Base-by-base conservation (phyloP, 2,797 vertebrate genomes). In the Masticophis lateralis region DNA sequence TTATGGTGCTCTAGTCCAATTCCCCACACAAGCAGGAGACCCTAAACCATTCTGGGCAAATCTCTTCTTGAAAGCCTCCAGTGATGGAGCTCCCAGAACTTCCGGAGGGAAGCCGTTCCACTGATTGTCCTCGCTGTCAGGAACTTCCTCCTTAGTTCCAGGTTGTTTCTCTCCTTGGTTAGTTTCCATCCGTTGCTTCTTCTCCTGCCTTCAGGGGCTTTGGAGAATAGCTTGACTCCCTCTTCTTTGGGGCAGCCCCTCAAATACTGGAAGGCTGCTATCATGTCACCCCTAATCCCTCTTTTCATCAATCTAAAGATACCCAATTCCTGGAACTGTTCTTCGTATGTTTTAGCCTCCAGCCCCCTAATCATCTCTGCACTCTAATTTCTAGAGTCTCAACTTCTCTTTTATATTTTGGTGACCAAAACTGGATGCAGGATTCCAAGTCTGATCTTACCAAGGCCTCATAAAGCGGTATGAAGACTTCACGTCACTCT, bases 401-500 rank as follows among this genome's bases (percentile, higher is more conserved):
- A 13, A 14, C 13, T 0, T n/a, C 63, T n/a, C n/a, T 66, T 66
- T 66, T 7, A 32, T 32, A 32, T 3, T 32, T 32, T 32, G 66
- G n/a, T 69, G n/a, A 18, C n/a, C 66, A 69, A 69, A 69, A 69
- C n/a, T 32, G 66, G 66, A 6, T 32, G 66, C 66, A 69, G 27
- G 2, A 7, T 8, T 37, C 66, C n/a, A 32, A 16, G 4, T 32
- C 3, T 0, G n/a, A 7, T 2, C 63, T 69, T 2, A 14, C n/a
- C 63, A 16, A 32, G 63, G 66, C n/a, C 6, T 74, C 2, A n/a
- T 8, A 7, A 16, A 32, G 66, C 1, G n/a, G 5, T 2, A 3
- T 1, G 1, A 1, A 18, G 14, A 8, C 6, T 74, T 18, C 28
- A 2, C 4, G 5, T 2, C 13, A 14, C 16, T n/a, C 66, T 16